A percentile compares a stretch with the other conserved stretches of the same genome.
phyloP scores from a whole-genome alignment of 2,888 invertebrate genomes.

The Rhopalosiphum nymphaeae region DNA sequence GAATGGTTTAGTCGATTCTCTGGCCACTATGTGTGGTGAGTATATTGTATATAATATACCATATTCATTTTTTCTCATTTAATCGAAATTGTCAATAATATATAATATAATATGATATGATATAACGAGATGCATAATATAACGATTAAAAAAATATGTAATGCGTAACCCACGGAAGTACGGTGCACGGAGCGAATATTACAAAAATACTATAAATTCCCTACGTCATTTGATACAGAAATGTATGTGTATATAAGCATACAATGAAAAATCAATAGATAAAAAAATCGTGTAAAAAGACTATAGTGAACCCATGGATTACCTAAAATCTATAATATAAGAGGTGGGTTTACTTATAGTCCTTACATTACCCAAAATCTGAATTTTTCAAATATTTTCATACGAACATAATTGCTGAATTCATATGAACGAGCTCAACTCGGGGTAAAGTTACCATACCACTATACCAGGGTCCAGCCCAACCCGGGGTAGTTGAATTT shows the following conservation, averaged over 20 bases:
- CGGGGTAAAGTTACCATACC: no score
- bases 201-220: not conserved
- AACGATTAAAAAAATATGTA: not conserved
- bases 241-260: not conserved
- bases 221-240: not conserved
- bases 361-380: no score
- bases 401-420: no score
- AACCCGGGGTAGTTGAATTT: no score
- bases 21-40: slow-evolving; percentile 37
- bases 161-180: not conserved
- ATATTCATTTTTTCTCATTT: not conserved
- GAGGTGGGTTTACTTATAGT: not conserved
- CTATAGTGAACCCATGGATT: not conserved
- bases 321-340: not conserved
- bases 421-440: no score
- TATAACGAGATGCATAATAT: not conserved
- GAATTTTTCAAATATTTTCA: no score
- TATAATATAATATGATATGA: not conserved
- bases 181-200: not conserved
- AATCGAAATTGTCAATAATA: not conserved
- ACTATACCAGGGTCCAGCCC: no score
- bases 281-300: not conserved
- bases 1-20: slow-evolving; percentile 29
- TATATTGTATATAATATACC: not conserved
- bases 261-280: not conserved